These are phyloP conservation scores for Andrena trimmerana DNA, from an alignment of 2,888 invertebrate species.

Conservation along the genomic window DNA sequence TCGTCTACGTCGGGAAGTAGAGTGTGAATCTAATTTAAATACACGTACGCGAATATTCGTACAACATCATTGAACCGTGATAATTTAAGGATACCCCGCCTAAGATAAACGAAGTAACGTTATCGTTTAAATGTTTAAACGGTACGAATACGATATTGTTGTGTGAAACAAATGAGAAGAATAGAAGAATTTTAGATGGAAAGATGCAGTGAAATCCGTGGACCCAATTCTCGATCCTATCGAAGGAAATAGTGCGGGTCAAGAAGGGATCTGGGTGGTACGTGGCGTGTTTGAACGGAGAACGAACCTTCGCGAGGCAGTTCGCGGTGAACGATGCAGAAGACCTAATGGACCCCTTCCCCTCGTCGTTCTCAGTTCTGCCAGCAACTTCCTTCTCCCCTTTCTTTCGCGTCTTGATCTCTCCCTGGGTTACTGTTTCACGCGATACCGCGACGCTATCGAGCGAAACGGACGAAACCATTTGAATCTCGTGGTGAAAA, in stretches of 20 bases:
- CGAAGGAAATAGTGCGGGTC: slow-evolving; percentile 27
- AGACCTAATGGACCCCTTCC: slow-evolving; percentile 72
- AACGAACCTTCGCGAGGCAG: slow-evolving; percentile 46
- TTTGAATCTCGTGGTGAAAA: not conserved
- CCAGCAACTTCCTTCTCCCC: slow-evolving; percentile 26
- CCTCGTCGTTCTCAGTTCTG: slow-evolving; percentile 52
- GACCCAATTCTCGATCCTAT: not conserved
- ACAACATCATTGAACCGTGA: not conserved
- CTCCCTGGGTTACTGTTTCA: slow-evolving; percentile 73
- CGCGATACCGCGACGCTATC: slow-evolving; percentile 75
- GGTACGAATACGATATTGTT: not conserved
- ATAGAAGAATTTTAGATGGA: not conserved
- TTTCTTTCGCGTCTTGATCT: slow-evolving; percentile 15
- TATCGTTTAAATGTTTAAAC: not conserved
- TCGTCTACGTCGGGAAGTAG: slow-evolving; percentile 61
- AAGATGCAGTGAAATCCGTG: not conserved
- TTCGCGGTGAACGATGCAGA: slow-evolving; percentile 55
- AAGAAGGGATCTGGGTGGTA: slow-evolving; percentile 23
- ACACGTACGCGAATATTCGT: slow-evolving; percentile 11
- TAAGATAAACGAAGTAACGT: not conserved
- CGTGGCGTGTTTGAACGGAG: slow-evolving; percentile 44
- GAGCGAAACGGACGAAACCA: slow-evolving; percentile 51
- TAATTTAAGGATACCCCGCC: not conserved
- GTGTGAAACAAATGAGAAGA: not conserved
- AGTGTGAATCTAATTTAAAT: slow-evolving; percentile 65